Base-by-base conservation (phyloP, 2,113 vertebrate genomes). In the Burhinus bistriatus region DNA sequence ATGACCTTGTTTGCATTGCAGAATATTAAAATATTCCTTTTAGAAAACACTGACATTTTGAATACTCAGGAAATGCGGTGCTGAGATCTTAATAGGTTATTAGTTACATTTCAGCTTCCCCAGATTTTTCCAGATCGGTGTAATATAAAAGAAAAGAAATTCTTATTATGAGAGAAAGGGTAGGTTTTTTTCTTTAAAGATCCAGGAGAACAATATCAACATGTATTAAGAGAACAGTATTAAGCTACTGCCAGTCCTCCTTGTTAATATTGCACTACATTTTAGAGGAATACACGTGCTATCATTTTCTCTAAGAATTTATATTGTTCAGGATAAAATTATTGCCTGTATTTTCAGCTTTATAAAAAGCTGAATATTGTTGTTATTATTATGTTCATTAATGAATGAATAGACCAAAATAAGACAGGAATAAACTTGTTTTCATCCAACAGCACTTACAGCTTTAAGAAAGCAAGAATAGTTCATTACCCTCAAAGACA, bases 1-100 rank as follows among this genome's bases (percentile, higher is more conserved):
- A 91, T 89, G 93, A 96, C 95, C 93, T 94, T 95, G 87, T 95
- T 97, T 97, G 96, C 94, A 97, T 88, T 96, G 93, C 76, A 94
- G 90, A 96, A 95, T 96, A 95, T 94, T 72, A 95, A 95, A 96
- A 87, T 95, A 79, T 70, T 95, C 81, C 44, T 95, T 91, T 93
- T 87, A 80, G 62, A 85, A 94, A 87, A 87, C 55, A 92, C 42
- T 89, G 45, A 25, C 62, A 40, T 91, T 84, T 75, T 97, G 89
- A 93, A 96, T 83, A 84, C 29, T 20, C 91, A 93, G 91, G 89
- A 96, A 97, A 96, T 89, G 83, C 44, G 40, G 6, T 64, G 44
- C 38, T 75, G 87, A 93, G 94, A 49, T 66, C 65, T 89, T 94
- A 83, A 81, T 68, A 92, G 29, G 47, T 87, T 92, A 86, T 87